phyloP scores from a whole-genome alignment of 2,888 invertebrate genomes.

The Venustoraphidia nigricollis region DNA sequence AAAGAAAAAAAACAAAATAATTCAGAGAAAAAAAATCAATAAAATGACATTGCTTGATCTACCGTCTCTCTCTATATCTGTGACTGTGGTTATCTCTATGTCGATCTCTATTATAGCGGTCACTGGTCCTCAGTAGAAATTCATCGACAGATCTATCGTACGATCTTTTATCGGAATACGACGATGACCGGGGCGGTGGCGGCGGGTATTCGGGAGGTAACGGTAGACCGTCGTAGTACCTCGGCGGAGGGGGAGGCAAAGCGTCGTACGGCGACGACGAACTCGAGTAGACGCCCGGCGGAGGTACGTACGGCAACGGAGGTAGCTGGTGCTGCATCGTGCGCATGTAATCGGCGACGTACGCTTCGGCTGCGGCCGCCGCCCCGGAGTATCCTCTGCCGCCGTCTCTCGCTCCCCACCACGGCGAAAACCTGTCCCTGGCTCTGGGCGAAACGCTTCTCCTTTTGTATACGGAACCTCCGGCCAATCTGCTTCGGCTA shows the following conservation, averaged over 20 bases:
- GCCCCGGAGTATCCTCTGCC: conserved; percentile 30
- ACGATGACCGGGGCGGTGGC: conserved; percentile 33
- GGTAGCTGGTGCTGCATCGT: conserved; percentile 76
- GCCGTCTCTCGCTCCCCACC: conserved; percentile 39
- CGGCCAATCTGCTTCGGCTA: conserved; percentile 43
- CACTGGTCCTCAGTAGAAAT: conserved; percentile 68
- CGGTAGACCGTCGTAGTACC: conserved; percentile 68
- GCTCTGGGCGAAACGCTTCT: conserved; percentile 42
- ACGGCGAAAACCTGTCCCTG: conserved; percentile 42
- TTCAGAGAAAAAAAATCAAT: conserved; percentile 7
- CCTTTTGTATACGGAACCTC: conserved; percentile 34
- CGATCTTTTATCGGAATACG: conserved; percentile 55
- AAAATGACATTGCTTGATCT: conserved; percentile 1
- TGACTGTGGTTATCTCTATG: conserved; percentile 25
- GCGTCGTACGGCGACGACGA: conserved; percentile 41
- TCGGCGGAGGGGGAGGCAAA: conserved; percentile 55
- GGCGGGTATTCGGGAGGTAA: conserved; percentile 57
- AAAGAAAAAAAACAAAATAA: not conserved
- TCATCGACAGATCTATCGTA: conserved; percentile 84
- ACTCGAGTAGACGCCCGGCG: conserved; percentile 36
- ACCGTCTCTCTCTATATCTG: conserved; percentile 33
- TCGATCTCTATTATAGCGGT: conserved; percentile 33
- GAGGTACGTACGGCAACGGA: conserved; percentile 70
- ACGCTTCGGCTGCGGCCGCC: conserved; percentile 66
- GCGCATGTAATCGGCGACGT: conserved; percentile 79